phyloP scores from a whole-genome alignment of 2,113 vertebrate species.

The Alectura lathami region DNA sequence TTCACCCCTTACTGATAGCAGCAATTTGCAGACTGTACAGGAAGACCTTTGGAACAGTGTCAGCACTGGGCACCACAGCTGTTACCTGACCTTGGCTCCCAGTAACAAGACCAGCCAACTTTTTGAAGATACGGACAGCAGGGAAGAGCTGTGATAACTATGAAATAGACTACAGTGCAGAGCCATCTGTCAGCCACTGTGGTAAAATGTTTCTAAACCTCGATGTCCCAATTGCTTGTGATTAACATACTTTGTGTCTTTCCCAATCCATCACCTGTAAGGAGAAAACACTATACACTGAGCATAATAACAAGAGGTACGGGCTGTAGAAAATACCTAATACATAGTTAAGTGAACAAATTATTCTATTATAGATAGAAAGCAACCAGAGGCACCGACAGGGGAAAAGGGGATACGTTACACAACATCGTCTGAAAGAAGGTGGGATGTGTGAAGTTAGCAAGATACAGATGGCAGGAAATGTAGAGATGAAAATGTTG shows the following conservation, averaged over 20 bases:
- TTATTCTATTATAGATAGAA: neutral
- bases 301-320: neutral
- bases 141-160: neutral
- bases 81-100: neutral
- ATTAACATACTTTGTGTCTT: neutral
- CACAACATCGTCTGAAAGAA: neutral
- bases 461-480: slow-evolving; percentile 22
- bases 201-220: neutral
- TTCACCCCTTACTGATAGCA: neutral
- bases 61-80: neutral
- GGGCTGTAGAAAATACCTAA: slow-evolving; percentile 10
- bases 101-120: neutral
- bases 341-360: neutral
- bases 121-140: neutral
- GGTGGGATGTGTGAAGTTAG: neutral
- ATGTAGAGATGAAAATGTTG: neutral
- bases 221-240: neutral
- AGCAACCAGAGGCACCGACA: neutral
- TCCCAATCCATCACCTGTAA: neutral
- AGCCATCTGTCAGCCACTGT: neutral
- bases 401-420: neutral
- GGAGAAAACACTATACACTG: neutral
- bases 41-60: neutral
- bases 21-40: neutral
- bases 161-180: neutral